Evolutionary conservation across 2,113 vertebrate genomes (phyloP).

Genomic region (Phyllostomus hastatus): DNA sequence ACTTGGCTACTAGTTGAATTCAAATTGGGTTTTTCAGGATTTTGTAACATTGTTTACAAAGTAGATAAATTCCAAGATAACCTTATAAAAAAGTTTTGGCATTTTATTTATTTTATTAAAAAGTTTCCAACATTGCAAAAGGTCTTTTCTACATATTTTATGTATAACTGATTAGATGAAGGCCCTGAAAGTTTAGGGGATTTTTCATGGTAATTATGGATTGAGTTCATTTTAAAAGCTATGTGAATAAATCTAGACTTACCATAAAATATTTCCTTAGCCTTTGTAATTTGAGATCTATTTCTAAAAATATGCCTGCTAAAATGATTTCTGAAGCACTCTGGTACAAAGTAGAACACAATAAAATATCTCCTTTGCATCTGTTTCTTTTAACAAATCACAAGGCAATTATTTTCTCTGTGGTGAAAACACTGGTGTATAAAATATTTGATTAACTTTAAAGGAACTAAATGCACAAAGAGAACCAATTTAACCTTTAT

Average conservation of each 20-base stretch:
- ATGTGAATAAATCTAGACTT: not conserved
- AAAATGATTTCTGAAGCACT: not conserved
- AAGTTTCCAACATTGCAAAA: not conserved
- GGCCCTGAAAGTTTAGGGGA: not conserved
- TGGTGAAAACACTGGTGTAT: not conserved
- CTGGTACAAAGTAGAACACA: not conserved
- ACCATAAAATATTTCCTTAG: not conserved
- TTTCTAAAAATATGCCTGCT: not conserved
- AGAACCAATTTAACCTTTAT: not conserved
- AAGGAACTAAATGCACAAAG: not conserved
- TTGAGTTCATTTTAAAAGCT: not conserved
- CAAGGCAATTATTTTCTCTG: not conserved
- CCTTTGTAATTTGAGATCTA: not conserved
- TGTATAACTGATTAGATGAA: not conserved
- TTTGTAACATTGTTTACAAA: slow-evolving; percentile 16
- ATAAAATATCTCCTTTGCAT: not conserved
- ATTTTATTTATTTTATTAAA: not conserved
- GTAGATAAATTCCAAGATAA: not conserved
- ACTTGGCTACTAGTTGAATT: not conserved
- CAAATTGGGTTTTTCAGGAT: not conserved
- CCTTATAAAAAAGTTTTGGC: not conserved
- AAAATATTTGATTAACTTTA: not conserved
- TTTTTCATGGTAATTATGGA: not conserved
- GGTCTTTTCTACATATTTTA: not conserved
- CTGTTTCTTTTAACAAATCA: not conserved